Evolutionary conservation across 2,113 vertebrate genomes (phyloP).

Genomic region (Ptilorrhoa leucosticta): DNA sequence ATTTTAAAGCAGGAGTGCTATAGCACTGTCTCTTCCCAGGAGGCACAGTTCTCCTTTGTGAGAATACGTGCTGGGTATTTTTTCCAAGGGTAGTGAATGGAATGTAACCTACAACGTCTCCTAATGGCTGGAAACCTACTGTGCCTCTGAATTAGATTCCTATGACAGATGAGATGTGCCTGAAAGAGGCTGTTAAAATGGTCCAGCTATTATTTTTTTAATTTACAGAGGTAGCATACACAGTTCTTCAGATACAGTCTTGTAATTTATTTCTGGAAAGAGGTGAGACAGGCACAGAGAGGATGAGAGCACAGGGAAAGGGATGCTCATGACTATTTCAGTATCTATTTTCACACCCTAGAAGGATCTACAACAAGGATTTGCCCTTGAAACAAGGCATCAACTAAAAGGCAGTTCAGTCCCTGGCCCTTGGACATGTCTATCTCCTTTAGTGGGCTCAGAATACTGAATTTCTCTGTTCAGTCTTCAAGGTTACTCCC

Average conservation of each 20-base stretch:
- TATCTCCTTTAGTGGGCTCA: not conserved
- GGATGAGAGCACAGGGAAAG: not conserved
- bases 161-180: not conserved
- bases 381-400: not conserved
- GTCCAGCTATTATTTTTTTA: not conserved
- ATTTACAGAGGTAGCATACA: not conserved
- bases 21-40: not conserved
- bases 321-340: not conserved
- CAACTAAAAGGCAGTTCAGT: not conserved
- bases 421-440: not conserved
- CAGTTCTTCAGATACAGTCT: not conserved
- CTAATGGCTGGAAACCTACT: slow-evolving; percentile 8
- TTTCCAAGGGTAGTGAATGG: not conserved
- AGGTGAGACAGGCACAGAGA: not conserved
- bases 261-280: not conserved
- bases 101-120: not conserved
- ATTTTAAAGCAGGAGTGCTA: not conserved
- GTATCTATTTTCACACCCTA: not conserved
- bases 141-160: not conserved
- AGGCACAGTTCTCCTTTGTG: not conserved
- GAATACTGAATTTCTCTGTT: not conserved
- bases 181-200: not conserved
- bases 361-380: not conserved
- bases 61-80: not conserved
- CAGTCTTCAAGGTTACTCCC: not conserved